A percentile compares a stretch with the other conserved stretches of the same genome.
These are phyloP conservation scores for Albula goreensis DNA, from an alignment of 2,113 vertebrate species.

Conservation along the genomic window DNA sequence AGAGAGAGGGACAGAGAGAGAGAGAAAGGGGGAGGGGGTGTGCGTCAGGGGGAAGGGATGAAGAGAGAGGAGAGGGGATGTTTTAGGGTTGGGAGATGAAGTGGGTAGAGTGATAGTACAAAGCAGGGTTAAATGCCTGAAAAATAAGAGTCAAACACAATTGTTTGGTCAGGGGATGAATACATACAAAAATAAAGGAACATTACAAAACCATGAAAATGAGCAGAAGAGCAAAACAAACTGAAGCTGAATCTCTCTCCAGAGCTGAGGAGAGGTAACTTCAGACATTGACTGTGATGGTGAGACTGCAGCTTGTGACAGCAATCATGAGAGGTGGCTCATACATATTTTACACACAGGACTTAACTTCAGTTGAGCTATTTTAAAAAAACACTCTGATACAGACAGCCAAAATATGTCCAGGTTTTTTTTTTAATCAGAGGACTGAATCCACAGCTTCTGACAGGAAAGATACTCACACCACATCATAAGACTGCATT, in stretches of 20 bases:
- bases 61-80: slow-evolving; percentile 61
- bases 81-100: slow-evolving; percentile 48
- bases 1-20: slow-evolving; percentile 22
- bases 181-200: slow-evolving; percentile 5
- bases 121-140: slow-evolving; percentile 96
- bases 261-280: neutral
- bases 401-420: neutral
- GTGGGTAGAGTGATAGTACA: slow-evolving; percentile 82
- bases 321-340: neutral
- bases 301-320: neutral
- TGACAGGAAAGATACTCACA: neutral
- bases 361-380: neutral
- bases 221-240: neutral
- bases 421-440: neutral
- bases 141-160: slow-evolving; percentile 85
- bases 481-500: neutral
- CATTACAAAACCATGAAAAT: neutral
- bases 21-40: slow-evolving; percentile 43
- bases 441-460: neutral
- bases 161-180: slow-evolving; percentile 53
- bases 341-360: neutral
- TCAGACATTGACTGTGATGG: neutral
- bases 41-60: slow-evolving; percentile 30
- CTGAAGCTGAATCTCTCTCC: neutral
- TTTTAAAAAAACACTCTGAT: neutral